Evolutionary conservation across 2,888 invertebrate species (phyloP).

Genomic region (Hedya salicella): DNA sequence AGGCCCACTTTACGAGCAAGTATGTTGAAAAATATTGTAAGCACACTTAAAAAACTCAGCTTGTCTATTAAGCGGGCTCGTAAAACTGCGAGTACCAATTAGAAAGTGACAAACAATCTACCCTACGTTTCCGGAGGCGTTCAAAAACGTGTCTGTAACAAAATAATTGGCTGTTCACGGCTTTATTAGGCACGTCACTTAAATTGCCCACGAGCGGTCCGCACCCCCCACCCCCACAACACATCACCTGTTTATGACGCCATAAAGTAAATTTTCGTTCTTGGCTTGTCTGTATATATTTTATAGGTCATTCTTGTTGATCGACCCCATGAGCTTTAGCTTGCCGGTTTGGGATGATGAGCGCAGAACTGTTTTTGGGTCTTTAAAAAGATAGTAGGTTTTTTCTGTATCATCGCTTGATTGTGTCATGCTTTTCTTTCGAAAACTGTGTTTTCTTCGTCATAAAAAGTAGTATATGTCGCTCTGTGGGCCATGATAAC

Average conservation of each 20-base stretch:
- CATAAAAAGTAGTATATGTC: too few relatives aligned
- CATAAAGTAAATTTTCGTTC: constrained; percentile 59
- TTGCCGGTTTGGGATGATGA: constrained; percentile 35
- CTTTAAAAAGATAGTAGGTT: too few relatives aligned
- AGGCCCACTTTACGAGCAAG: too few relatives aligned
- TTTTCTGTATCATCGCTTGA: too few relatives aligned
- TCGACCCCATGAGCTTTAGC: constrained; percentile 55
- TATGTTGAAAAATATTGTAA: neutral
- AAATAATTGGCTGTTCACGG: constrained; percentile 45
- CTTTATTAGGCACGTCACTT: constrained; percentile 47
- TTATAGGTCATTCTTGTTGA: constrained; percentile 60
- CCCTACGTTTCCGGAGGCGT: constrained; percentile 26
- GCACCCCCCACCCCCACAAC: constrained; percentile 26
- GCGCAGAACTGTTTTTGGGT: constrained; percentile 36
- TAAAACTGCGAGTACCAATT: constrained; percentile 40
- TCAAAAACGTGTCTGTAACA: constrained; percentile 44
- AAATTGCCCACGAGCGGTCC: constrained; percentile 44
- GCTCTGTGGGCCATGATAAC: too few relatives aligned
- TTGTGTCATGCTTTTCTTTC: too few relatives aligned
- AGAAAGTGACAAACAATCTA: constrained; percentile 32
- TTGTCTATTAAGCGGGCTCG: constrained; percentile 10
- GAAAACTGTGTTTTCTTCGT: too few relatives aligned
- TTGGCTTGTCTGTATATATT: constrained; percentile 53
- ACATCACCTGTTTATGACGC: constrained; percentile 55
- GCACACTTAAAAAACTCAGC: neutral